Base-by-base conservation (phyloP, 2,113 vertebrate genomes). In the Balaeniceps rex region DNA sequence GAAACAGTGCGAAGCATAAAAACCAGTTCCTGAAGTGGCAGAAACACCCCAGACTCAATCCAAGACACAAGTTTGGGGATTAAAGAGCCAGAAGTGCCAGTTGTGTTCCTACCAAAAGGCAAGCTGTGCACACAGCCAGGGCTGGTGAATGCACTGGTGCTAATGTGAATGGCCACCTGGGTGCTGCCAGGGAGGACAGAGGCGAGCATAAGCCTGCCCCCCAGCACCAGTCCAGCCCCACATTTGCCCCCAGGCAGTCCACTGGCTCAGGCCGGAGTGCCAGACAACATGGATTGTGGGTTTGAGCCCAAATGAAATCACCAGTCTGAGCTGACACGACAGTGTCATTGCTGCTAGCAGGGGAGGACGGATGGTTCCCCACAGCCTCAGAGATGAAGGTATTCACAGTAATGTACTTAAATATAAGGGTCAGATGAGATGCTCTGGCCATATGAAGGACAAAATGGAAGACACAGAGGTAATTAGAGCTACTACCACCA, bases 161-260 rank as follows among this genome's bases (percentile, higher is more conserved):
- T 31, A 36, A 23, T 1, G 6, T 6, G 28, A 63, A 46, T 0
- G 2, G 44, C 19, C 82, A 52, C 3, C 5, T 18, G 0, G 33
- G 26, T 22, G 55, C 29, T 3, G 0, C 3, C 0, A 3, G 11
- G 61, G 42, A 58, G 28, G 51, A 40, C 1, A 7, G 64, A 68
- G 31, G 19, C 11, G 81, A 57, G 18, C 44, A 24, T 19, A 29
- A 44, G 11, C 18, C 61, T 52, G 26, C 2, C 47, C n/a, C 29
- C 33, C 68, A 58, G 49, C 61, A 36, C 28, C 51, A 69, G 71
- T 44, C 64, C 64, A 68, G 77, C 69, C 44, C 26, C 40, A 38
- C 14, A 1, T 4, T 18, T 40, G 9, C 19, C 13, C 19, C 40
- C 9, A 19, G 4, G 38, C 31, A 49, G 36, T 18, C 60, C 8